Base-by-base conservation (phyloP, 2,888 invertebrate species). In the Teleogryllus oceanicus region DNA sequence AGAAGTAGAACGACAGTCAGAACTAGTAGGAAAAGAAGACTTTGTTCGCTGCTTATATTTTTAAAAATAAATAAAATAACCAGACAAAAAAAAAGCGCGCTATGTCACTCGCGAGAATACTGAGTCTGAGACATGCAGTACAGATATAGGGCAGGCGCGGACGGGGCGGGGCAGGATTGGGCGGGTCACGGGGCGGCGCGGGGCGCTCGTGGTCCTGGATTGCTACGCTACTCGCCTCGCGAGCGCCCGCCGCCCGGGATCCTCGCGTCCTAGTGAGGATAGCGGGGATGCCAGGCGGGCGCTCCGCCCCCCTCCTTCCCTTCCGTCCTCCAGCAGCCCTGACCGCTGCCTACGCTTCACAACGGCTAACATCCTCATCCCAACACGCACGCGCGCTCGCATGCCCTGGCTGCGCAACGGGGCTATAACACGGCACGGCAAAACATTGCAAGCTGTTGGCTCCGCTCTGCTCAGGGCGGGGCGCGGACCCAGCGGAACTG, bases 51-150 rank as follows among this genome's bases (percentile, higher is more conserved):
- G 62, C 62, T 62, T 62, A 62, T 62, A 62, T n/a, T 62, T 62
- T 62, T 62, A 62, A 62, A 16, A 62, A 62, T 62, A 62, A 62
- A 62, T 62, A 62, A 62, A 62, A 62, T 62, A 62, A 62, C 62
- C 62, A 62, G 62, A 62, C 62, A 62, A 62, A 62, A 62, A 62
- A 16, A 62, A 62, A 62, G 62, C 62, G n/a, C n/a, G n/a, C 62
- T 62, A 62, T 62, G 13, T 62, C 62, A 62, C 62, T 62, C n/a
- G 62, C 62, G 8, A 62, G 62, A 62, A 62, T 62, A 62, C 62
- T 62, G 62, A 62, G 62, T 62, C 62, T 62, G 62, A 62, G 62
- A 62, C 62, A 62, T 62, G 62, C 62, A 62, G 62, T 62, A 62
- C 13, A 62, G 16, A 62, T n/a, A 62, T n/a, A 62, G 62, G 62